Conservation (phyloP, 2,113 vertebrate genomes). For the Entomyzon cyanotis region DNA sequence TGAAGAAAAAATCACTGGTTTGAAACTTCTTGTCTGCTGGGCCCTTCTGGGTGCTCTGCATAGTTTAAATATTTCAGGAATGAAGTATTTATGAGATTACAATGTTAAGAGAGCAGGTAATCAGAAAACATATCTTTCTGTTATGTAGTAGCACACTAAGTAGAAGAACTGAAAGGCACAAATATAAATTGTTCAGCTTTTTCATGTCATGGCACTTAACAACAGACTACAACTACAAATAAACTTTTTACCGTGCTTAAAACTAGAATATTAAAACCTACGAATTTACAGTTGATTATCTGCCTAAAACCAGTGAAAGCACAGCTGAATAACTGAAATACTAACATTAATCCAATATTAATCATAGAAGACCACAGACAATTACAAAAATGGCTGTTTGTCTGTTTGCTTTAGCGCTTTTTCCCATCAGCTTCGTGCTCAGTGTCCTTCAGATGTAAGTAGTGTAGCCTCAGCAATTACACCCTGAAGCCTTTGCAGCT, state of each 20-base stretch:
- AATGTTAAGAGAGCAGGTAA: constrained; percentile 3
- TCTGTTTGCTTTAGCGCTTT: neutral
- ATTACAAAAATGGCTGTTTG: neutral
- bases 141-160: neutral
- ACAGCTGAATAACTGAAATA: neutral
- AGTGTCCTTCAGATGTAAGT: neutral
- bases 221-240: neutral
- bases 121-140: neutral
- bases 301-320: neutral
- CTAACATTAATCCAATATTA: neutral
- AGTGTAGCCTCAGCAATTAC: neutral
- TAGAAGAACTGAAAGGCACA: neutral
- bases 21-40: neutral
- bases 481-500: neutral
- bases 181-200: neutral
- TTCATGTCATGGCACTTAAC: neutral
- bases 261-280: neutral
- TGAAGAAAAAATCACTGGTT: neutral
- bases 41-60: constrained; percentile 48
- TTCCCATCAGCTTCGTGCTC: neutral
- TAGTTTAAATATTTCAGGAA: constrained; percentile 24
- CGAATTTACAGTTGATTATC: neutral
- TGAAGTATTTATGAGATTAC: neutral
- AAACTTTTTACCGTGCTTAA: neutral
- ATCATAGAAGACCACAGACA: neutral